phyloP scores from a whole-genome alignment of 2,888 invertebrate species.

The Trissonchulus sp. region DNA sequence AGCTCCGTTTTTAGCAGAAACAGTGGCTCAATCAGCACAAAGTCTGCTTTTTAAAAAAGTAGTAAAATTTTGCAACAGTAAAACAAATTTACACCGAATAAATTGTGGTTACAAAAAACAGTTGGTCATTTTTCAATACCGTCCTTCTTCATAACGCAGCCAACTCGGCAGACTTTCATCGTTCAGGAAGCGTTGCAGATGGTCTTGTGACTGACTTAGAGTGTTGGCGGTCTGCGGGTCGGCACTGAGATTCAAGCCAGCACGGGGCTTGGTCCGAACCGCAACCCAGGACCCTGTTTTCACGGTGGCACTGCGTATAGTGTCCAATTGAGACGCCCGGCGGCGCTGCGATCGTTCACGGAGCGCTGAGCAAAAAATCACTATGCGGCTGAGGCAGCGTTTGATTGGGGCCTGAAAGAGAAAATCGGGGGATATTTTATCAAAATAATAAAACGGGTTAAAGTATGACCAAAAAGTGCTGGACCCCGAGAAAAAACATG shows the following conservation, averaged over 20 bases:
- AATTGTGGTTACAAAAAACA: too few species aligned
- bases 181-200: neutral
- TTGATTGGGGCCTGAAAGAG: neutral
- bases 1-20: too few species aligned
- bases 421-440: neutral
- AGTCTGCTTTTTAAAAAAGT: too few species aligned
- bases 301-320: neutral
- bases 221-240: neutral
- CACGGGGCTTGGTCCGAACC: neutral
- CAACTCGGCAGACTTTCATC: neutral
- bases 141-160: neutral
- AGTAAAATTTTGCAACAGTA: too few species aligned
- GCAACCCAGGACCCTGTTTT: neutral
- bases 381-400: neutral
- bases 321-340: neutral
- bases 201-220: neutral
- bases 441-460: too few species aligned
- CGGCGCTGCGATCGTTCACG: neutral
- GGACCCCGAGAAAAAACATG: too few species aligned
- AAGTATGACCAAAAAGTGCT: too few species aligned
- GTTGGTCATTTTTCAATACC: neutral
- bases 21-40: too few species aligned
- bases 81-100: too few species aligned
- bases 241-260: neutral
- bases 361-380: neutral